Conservation (phyloP, 2,888 invertebrate species). For the Boloria euphrosyne region DNA sequence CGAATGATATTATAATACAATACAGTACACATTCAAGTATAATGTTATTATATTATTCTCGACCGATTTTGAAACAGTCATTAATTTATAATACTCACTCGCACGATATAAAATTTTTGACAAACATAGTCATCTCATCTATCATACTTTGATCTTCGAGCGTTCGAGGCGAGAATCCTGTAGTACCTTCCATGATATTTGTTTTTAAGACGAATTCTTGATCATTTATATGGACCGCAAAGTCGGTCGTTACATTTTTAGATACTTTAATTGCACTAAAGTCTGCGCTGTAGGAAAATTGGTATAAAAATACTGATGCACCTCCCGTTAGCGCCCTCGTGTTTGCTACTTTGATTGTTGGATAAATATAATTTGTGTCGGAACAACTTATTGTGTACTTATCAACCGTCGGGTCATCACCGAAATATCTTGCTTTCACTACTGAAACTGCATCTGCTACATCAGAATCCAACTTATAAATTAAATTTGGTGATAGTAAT, state of each 20-base stretch:
- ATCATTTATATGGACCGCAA: constrained; percentile 84
- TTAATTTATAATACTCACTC: constrained; percentile 54
- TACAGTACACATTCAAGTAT: too few relatives aligned
- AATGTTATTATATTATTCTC: too few relatives aligned
- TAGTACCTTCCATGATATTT: constrained; percentile 51
- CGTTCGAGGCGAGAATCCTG: constrained; percentile 41
- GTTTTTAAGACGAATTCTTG: constrained; percentile 77
- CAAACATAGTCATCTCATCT: constrained; percentile 57
- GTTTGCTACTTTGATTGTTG: constrained; percentile 58
- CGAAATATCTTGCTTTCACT: constrained; percentile 55
- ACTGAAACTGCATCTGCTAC: constrained; percentile 46
- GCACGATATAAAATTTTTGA: constrained; percentile 59
- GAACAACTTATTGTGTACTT: constrained; percentile 56
- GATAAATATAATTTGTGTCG: constrained; percentile 61
- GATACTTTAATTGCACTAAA: constrained; percentile 70
- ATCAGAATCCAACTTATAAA: constrained; percentile 48
- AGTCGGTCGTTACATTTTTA: constrained; percentile 60
- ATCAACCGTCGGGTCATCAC: constrained; percentile 51
- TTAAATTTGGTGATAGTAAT: constrained; percentile 49
- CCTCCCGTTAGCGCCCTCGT: constrained; percentile 48
- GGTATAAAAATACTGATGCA: constrained; percentile 77
- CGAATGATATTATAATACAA: too few relatives aligned
- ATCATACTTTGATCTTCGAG: constrained; percentile 52
- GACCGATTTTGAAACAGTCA: too few relatives aligned
- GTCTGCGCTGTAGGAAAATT: constrained; percentile 77